Evolutionary conservation across 1,140 invertebrate species (phyloP).

Genomic region (Penaeus vannamei): DNA sequence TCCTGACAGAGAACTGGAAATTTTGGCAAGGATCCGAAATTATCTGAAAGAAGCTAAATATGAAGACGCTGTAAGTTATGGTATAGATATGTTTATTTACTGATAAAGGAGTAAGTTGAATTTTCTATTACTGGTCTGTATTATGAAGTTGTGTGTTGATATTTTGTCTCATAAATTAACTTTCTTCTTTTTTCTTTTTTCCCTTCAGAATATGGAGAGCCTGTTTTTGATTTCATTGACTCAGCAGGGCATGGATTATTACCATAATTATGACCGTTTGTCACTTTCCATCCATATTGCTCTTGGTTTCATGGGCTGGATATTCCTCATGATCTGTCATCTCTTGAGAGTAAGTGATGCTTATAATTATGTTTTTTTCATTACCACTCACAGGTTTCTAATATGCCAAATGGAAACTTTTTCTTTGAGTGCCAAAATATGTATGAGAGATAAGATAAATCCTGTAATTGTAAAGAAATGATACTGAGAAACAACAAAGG

Average conservation of each 20-base stretch:
- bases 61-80: conserved; percentile 46
- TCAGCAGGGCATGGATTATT: conserved; percentile 57
- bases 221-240: conserved; percentile 44
- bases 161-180: neutral
- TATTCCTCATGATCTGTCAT: conserved; percentile 58
- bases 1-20: conserved; percentile 50
- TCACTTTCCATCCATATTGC: conserved; percentile 49
- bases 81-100: neutral
- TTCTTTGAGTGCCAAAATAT: no score
- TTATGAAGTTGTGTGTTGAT: neutral
- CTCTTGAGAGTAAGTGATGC: conserved; percentile 41
- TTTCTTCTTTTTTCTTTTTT: neutral
- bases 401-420: no score
- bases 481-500: no score
- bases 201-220: conserved; percentile 54
- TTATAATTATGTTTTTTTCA: no score
- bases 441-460: no score
- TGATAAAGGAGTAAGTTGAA: neutral
- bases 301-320: conserved; percentile 59
- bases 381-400: no score
- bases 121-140: neutral
- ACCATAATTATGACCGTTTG: conserved; percentile 57
- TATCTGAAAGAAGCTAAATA: conserved; percentile 32
- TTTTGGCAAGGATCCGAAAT: conserved; percentile 31
- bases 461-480: no score